A percentile compares a stretch with the other conserved stretches of the same genome.
Evolutionary conservation across 2,113 vertebrate species (phyloP).

Genomic region (Pelvicachromis taeniatus): DNA sequence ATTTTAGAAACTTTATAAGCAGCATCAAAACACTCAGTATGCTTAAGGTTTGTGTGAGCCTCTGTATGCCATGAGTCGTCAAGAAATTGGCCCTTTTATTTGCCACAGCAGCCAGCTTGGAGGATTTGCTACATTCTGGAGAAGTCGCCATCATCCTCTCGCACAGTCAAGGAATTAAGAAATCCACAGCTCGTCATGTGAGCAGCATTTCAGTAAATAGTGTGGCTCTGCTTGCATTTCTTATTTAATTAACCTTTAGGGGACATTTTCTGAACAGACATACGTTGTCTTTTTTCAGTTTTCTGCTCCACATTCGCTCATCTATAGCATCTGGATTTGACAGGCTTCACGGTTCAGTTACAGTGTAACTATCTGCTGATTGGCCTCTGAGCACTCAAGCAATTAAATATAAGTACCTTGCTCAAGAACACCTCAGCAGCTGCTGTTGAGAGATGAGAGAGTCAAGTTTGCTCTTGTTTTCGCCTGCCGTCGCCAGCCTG

Average conservation of each 20-base stretch:
- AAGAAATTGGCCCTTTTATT: not conserved
- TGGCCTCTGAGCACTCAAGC: not conserved
- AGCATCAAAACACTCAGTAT: not conserved
- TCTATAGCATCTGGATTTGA: not conserved
- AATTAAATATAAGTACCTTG: slow-evolving; percentile 1
- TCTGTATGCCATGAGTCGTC: not conserved
- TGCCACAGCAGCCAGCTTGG: not conserved
- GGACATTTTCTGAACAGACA: slow-evolving; percentile 28
- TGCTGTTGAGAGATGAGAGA: slow-evolving; percentile 1
- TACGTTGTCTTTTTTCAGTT: not conserved
- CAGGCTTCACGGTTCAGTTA: not conserved
- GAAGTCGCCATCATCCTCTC: not conserved
- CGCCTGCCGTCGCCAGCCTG: not conserved
- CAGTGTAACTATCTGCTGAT: not conserved
- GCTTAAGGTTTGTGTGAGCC: not conserved
- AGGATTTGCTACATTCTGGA: not conserved
- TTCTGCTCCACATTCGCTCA: not conserved
- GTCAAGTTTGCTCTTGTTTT: not conserved
- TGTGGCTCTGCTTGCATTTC: not conserved
- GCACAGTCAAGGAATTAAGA: not conserved
- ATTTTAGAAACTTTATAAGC: not conserved
- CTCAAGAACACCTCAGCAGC: not conserved
- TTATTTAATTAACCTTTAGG: slow-evolving; percentile 29
- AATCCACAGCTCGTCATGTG: not conserved
- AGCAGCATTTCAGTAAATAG: not conserved